Evolutionary conservation across 2,888 invertebrate species (phyloP).

Genomic region (Corbicula japonica): DNA sequence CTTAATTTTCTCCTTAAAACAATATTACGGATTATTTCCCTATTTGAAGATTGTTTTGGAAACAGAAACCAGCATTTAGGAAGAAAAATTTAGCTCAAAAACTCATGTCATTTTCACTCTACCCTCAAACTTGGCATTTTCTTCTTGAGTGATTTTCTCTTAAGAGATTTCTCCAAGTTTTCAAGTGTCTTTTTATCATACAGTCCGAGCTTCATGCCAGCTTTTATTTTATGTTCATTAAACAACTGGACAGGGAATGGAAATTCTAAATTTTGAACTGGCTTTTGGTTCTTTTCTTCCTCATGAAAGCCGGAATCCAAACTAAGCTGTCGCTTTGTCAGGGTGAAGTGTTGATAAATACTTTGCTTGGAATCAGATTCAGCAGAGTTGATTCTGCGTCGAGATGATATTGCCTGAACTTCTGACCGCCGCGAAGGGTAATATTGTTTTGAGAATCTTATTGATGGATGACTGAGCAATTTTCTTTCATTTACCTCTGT

Average conservation of each 20-base stretch:
- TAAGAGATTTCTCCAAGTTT: constrained; percentile 27
- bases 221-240: constrained; percentile 36
- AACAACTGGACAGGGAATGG: constrained; percentile 34
- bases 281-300: neutral
- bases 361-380: constrained; percentile 21
- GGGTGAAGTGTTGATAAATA: constrained; percentile 39
- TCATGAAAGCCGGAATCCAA: constrained; percentile 3
- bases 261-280: constrained; percentile 12
- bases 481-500: no score
- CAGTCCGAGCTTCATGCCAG: constrained; percentile 40
- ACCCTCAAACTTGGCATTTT: constrained; percentile 28
- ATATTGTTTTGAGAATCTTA: constrained; percentile 13
- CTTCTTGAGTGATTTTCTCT: constrained; percentile 9
- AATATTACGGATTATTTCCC: no score
- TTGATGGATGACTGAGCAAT: neutral
- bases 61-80: no score
- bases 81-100: no score
- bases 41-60: no score
- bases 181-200: constrained; percentile 30
- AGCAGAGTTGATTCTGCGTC: neutral
- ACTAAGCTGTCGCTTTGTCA: constrained; percentile 38
- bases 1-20: no score
- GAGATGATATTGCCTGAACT: no score
- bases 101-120: constrained; percentile 15
- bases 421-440: constrained; percentile 10